Evolutionary conservation across 1,140 invertebrate species (phyloP), one percentile per base, ranked within the genome.

Genomic region (Tribolium madens): DNA sequence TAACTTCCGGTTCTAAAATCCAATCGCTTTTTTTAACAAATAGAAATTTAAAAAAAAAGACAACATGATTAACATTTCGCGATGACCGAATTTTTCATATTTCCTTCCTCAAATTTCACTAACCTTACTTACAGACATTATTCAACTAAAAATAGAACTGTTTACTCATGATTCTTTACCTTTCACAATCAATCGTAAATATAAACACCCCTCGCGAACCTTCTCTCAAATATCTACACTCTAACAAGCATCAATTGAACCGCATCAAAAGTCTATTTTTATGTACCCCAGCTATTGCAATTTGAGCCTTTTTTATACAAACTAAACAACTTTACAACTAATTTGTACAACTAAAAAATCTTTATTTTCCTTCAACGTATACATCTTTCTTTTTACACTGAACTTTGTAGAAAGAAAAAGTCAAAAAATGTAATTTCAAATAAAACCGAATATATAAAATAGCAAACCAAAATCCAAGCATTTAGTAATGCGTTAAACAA

Each of bases 1-100:
- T 79, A 99, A 87, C 88, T 98, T 97, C 80, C 97, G 93, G 86
- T 98, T 98, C 94, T 98, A 87, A 71, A 89, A 86, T 52, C 52
- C 33, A 69, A 9, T 75, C 18, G 9, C 31, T 36, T 10, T 14
- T 52, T 73, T 73, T 57, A 73, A 73, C 17, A 57, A 36, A 3
- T 21, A 10, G 18, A 72, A 52, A 18, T 18, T 10, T 48, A 48
- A 3, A 33, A 31, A 71, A 15, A 50, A 72, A 72, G 70, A 72
- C 70, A 72, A 72, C 70, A 72, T 72, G 70, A 72, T 26, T 26
- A 64, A 64, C 7, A 0, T 3, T 9, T 33, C 14, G 14, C 17
- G 17, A 3, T 57, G 17, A 12, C 4, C 18, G 10, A n/a, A 57
- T 57, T 31, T 3, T 31, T 42, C 10, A 36, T n/a, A n/a, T n/a